A percentile compares a stretch with the other conserved stretches of the same genome.
Evolutionary conservation across 2,113 vertebrate genomes (phyloP).

Genomic region (Ahaetulla prasina): DNA sequence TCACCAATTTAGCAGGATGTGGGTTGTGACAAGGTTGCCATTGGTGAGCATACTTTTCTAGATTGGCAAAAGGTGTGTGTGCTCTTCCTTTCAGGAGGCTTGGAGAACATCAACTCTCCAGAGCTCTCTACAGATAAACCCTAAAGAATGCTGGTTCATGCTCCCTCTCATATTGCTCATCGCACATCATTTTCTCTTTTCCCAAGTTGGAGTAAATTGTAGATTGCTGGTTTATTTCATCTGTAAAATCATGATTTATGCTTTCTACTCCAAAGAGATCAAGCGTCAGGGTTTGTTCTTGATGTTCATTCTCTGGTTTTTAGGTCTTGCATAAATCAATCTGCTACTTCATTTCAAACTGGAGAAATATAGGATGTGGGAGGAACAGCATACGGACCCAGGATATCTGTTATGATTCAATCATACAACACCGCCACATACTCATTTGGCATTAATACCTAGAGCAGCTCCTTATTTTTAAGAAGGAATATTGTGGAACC

Average conservation of each 20-base stretch:
- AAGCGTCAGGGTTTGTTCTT: background rate
- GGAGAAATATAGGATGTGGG: background rate
- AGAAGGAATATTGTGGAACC: background rate
- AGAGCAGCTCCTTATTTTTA: background rate
- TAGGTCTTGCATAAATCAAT: background rate
- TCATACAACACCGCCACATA: background rate
- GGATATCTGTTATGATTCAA: background rate
- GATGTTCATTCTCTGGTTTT: background rate
- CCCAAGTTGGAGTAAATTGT: background rate
- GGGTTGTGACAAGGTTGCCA: background rate
- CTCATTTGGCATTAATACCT: background rate
- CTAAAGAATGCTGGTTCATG: no score
- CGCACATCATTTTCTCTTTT: background rate
- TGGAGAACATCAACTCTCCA: background rate
- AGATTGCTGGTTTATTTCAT: background rate
- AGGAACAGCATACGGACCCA: background rate
- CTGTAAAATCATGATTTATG: background rate
- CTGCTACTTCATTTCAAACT: background rate
- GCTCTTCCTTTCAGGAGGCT: background rate
- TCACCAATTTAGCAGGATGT: background rate
- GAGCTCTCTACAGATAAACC: background rate
- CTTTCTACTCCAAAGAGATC: background rate
- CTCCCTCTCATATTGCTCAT: background rate
- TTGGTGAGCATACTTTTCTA: background rate
- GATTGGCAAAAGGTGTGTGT: background rate